These are phyloP conservation scores for Vombatus ursinus DNA, from an alignment of 2,113 vertebrate species.

Conservation along the genomic window DNA sequence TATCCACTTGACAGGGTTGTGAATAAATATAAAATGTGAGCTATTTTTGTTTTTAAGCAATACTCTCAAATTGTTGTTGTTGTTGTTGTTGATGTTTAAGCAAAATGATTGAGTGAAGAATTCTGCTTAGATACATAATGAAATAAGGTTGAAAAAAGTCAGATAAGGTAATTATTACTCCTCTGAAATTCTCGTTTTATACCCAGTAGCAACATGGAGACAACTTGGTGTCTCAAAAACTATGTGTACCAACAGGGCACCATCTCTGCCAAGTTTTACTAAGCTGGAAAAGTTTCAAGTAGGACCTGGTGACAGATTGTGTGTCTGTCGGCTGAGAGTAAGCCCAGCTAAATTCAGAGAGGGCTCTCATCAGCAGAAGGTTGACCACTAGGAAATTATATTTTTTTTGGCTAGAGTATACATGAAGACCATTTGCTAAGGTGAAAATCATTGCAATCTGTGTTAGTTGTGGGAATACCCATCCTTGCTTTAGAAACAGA, in stretches of 20 bases:
- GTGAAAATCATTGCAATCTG: background rate
- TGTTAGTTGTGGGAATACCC: background rate
- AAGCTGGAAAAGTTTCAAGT: background rate
- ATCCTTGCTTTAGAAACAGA: background rate
- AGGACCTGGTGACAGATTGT: background rate
- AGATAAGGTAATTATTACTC: background rate
- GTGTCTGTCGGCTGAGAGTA: background rate
- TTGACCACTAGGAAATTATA: background rate
- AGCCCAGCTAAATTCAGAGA: background rate
- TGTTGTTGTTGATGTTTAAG: background rate
- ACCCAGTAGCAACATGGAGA: background rate
- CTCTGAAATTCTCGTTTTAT: background rate
- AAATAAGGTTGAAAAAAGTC: background rate
- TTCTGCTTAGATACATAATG: background rate
- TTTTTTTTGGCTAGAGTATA: background rate
- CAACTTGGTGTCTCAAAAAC: background rate
- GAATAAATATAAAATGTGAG: background rate
- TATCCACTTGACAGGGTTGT: background rate
- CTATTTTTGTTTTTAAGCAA: background rate
- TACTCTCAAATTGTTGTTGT: background rate
- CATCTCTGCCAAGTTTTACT: background rate
- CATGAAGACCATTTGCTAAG: background rate
- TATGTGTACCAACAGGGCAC: background rate
- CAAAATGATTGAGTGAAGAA: background rate
- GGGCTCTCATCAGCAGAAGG: background rate